phyloP scores from a whole-genome alignment of 2,888 invertebrate species.

The Tromatobia lineatoria region DNA sequence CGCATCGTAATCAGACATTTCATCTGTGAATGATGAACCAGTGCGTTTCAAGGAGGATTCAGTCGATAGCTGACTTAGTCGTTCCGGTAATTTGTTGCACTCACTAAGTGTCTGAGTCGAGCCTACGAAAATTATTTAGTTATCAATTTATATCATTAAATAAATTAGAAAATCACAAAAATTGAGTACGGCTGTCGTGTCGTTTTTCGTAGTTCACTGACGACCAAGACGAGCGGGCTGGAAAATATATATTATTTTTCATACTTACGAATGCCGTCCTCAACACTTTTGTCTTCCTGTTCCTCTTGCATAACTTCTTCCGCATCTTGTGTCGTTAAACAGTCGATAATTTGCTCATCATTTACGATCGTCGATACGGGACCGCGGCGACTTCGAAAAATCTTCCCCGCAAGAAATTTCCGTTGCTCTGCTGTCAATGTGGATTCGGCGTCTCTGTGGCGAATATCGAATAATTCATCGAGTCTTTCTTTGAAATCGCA shows the following conservation, averaged over 20 bases:
- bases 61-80: slow-evolving; percentile 22
- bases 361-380: slow-evolving; percentile 1
- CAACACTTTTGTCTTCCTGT: slow-evolving; percentile 1
- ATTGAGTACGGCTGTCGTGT: slow-evolving; percentile 9
- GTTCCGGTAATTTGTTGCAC: slow-evolving; percentile 16
- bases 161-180: slow-evolving; percentile 10
- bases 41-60: slow-evolving; percentile 22
- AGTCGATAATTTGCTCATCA: slow-evolving; percentile 3
- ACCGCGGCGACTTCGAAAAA: slow-evolving; percentile 2
- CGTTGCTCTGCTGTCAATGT: slow-evolving; percentile 6
- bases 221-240: not conserved
- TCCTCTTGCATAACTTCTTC: slow-evolving; percentile 1
- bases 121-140: slow-evolving; percentile 27
- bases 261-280: slow-evolving; percentile 4
- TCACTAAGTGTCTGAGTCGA: slow-evolving; percentile 26
- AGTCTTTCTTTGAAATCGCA: slow-evolving; percentile 6
- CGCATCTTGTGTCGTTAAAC: slow-evolving; percentile 5
- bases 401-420: slow-evolving; percentile 6
- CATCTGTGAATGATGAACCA: slow-evolving; percentile 25
- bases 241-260: slow-evolving; percentile 11
- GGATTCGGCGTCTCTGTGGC: slow-evolving; percentile 2
- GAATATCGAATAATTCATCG: slow-evolving; percentile 4
- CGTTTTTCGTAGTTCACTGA: slow-evolving; percentile 3
- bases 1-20: slow-evolving; percentile 20
- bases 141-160: slow-evolving; percentile 7